Conservation (phyloP, 2,888 invertebrate genomes). For the Hydroisotoma schaefferi region DNA sequence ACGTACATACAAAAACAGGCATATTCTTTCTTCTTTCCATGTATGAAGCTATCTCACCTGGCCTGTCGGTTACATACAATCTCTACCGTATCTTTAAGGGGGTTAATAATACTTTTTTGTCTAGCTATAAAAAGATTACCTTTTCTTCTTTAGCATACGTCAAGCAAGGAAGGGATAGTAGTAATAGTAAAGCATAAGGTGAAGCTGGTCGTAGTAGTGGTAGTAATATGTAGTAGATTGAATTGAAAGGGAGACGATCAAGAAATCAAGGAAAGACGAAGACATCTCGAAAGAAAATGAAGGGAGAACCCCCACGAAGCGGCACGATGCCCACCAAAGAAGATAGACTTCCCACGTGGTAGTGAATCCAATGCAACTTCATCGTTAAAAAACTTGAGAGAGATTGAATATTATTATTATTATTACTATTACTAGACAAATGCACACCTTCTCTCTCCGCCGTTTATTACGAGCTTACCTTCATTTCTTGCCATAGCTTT, state of each 20-base stretch:
- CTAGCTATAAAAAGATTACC: too few relatives aligned
- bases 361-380: constrained; percentile 25
- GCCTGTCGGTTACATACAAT: too few relatives aligned
- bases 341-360: constrained; percentile 49
- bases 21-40: too few relatives aligned
- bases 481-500: constrained; percentile 5
- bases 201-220: constrained; percentile 5
- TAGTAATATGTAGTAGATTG: not conserved
- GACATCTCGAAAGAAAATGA: constrained; percentile 22
- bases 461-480: constrained; percentile 11
- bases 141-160: not conserved
- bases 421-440: constrained; percentile 13
- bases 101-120: too few relatives aligned
- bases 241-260: constrained; percentile 19
- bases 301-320: constrained; percentile 48
- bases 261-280: constrained; percentile 27
- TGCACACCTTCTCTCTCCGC: constrained; percentile 20
- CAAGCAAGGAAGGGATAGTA: not conserved
- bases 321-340: constrained; percentile 49
- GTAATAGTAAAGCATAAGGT: not conserved
- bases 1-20: too few relatives aligned
- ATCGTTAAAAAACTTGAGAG: constrained; percentile 20
- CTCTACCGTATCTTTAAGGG: too few relatives aligned
- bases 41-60: too few relatives aligned
- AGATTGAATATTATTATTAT: constrained; percentile 22